Evolutionary conservation across 2,113 vertebrate genomes (phyloP).

Genomic region (Bufo gargarizans): DNA sequence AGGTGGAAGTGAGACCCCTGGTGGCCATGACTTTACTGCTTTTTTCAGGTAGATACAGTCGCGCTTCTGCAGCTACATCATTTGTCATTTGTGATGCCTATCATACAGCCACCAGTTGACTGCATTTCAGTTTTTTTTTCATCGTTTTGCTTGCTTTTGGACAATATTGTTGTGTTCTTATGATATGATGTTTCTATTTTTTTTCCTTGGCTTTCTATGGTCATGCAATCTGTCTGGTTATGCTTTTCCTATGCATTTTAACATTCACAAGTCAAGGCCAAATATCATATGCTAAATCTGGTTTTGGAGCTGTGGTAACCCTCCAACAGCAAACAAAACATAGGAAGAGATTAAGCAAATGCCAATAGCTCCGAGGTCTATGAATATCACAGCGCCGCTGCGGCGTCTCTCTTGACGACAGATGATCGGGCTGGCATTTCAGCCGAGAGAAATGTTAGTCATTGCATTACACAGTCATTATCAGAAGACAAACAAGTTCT

Average conservation of each 20-base stretch:
- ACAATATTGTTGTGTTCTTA: background rate
- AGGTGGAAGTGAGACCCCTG: too few species aligned
- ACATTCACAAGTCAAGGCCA: conserved; percentile 3
- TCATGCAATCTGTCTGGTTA: background rate
- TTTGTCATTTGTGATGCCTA: background rate
- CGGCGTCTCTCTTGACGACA: background rate
- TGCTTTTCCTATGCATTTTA: background rate
- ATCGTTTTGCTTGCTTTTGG: background rate
- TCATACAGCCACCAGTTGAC: background rate
- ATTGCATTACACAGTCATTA: background rate
- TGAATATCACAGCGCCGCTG: background rate
- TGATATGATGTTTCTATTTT: background rate
- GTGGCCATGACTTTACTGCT: too few species aligned
- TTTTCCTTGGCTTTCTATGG: background rate
- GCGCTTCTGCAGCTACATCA: background rate
- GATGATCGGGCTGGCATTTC: conserved; percentile 4
- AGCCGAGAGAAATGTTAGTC: background rate
- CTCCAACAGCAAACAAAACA: conserved; percentile 34
- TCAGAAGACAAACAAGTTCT: background rate
- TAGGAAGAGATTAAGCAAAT: conserved; percentile 42
- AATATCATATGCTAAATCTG: conserved; percentile 33
- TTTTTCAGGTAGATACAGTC: too few species aligned
- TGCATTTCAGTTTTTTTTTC: background rate
- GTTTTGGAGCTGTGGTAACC: conserved; percentile 29
- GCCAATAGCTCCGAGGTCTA: conserved; percentile 22